These are phyloP conservation scores for Deilephila porcellus DNA, from an alignment of 2,888 invertebrate species.

Conservation along the genomic window DNA sequence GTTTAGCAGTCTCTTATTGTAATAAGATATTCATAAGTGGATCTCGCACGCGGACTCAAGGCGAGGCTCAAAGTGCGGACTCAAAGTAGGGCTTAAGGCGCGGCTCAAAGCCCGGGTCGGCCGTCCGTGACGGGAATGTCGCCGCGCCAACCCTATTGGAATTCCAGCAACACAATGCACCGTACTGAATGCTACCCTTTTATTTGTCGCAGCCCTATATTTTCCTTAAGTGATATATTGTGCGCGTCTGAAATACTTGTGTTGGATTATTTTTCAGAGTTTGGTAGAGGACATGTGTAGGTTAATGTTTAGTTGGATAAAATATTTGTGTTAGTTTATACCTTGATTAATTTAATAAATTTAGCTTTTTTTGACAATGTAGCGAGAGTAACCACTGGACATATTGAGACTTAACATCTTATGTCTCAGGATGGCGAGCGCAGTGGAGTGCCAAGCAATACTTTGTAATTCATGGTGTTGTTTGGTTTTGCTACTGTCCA, in stretches of 20 bases:
- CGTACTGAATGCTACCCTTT: constrained; percentile 17
- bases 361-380: too few species aligned
- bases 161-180: constrained; percentile 19
- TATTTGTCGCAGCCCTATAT: constrained; percentile 19
- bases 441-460: too few species aligned
- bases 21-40: background rate
- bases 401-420: too few species aligned
- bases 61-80: background rate
- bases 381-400: too few species aligned
- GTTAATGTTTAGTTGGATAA: too few species aligned
- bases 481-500: too few species aligned
- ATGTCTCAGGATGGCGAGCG: too few species aligned
- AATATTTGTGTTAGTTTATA: too few species aligned
- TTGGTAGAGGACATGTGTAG: background rate
- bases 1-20: too few species aligned
- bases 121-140: constrained; percentile 10
- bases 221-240: constrained; percentile 18
- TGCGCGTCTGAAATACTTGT: background rate
- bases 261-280: background rate
- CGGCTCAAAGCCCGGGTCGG: background rate
- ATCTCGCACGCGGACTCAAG: background rate
- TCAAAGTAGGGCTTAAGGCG: background rate
- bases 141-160: background rate
- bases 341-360: too few species aligned
- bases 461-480: too few species aligned